Evolutionary conservation across 64 coral and sea anemone species (phyloP), one percentile per base, ranked within the genome.

Genomic region (Platygyra sinensis): DNA sequence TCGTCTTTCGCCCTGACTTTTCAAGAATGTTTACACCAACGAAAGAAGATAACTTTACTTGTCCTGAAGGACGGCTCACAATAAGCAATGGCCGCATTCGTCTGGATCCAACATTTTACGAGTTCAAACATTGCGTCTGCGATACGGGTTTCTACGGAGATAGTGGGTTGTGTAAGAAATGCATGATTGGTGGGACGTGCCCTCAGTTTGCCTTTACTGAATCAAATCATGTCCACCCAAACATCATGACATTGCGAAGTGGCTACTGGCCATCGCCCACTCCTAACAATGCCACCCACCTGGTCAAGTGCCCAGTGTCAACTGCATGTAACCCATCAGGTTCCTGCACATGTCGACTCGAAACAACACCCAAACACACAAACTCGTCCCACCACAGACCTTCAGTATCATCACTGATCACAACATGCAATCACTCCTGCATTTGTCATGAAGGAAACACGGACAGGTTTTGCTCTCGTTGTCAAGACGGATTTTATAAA

Each of bases 241-340:
- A 39, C 31, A 39, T 49, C 11, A 89, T 89, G 87, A 78, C 61
- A 19, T 78, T 89, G 4, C 13, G 9, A 11, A 62, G 15, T 62
- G 75, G 87, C 32, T 89, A 89, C 36, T 89, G 87, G 87, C 87
- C 87, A 67, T 89, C 87, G 14, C 87, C 87, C n/a, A 31, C 36
- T 89, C 33, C 87, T 63, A 78, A 18, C 5, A 89, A 67, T 64
- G 75, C 33, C 57, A 89, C 87, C 2, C 87, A 89, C 46, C 36
- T 89, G n/a, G 87, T 67, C 31, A 63, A 82, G 16, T 82, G 79
- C 9, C 57, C 79, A 38, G 79, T 82, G 0, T 3, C 27, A 36
- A 6, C 79, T 38, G 57, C 79, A 4, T 77, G 74, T 17, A 77
- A 77, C 52, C 74, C 74, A 77, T 24, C 39, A n/a, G 74, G 1